Percentiles rank a stretch among this genome's conserved stretches.
Evolutionary conservation across 2,113 vertebrate species (phyloP).

Genomic region (Sinocyclocheilus anophthalmus): DNA sequence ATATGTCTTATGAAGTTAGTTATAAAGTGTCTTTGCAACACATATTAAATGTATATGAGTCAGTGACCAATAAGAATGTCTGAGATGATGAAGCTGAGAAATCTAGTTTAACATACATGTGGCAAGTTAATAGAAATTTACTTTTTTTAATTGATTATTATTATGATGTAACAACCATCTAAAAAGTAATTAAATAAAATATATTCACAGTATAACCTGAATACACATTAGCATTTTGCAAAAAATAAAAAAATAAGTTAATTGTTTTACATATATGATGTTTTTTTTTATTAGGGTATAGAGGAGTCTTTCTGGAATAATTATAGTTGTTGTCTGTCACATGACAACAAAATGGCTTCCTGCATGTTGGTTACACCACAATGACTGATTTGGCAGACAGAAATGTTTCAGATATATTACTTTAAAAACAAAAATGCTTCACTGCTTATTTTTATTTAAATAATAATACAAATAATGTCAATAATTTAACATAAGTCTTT

Average conservation of each 20-base stretch:
- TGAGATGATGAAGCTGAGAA: background rate
- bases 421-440: background rate
- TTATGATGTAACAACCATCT: too few relatives aligned
- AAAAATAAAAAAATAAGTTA: too few relatives aligned
- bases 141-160: too few relatives aligned
- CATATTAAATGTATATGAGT: background rate
- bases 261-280: background rate
- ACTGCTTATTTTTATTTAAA: background rate
- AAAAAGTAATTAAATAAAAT: too few relatives aligned
- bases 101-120: background rate
- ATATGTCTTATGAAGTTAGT: constrained; percentile 3
- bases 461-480: background rate
- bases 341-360: background rate
- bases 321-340: constrained; percentile 7
- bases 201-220: too few relatives aligned
- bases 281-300: background rate
- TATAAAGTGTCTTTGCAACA: background rate
- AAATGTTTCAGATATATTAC: background rate
- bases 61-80: background rate
- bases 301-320: background rate
- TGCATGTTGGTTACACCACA: background rate
- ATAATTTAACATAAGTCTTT: background rate
- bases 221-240: too few relatives aligned
- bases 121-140: background rate
- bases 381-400: background rate